phyloP scores from a whole-genome alignment of 2,888 invertebrate genomes.

The Nomada fucata region DNA sequence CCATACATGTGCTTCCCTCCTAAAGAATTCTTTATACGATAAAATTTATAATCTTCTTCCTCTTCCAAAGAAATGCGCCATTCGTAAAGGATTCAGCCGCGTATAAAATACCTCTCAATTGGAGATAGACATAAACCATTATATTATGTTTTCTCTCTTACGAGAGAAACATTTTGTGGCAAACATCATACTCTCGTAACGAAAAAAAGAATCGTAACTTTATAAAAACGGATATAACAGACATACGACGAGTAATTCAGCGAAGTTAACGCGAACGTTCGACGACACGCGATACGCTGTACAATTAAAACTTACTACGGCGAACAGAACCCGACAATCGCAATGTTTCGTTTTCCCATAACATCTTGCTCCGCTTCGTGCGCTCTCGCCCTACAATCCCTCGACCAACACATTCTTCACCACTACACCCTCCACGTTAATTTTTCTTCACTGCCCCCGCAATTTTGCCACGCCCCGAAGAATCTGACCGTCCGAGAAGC shows the following conservation, averaged over 20 bases:
- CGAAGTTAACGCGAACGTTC: too few species aligned
- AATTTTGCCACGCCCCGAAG: constrained; percentile 19
- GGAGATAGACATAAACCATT: too few species aligned
- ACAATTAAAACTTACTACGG: too few species aligned
- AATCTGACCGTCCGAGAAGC: constrained; percentile 39
- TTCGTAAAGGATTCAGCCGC: too few species aligned
- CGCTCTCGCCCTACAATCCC: not conserved
- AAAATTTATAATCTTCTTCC: not conserved
- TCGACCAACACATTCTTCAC: not conserved
- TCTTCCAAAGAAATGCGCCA: not conserved
- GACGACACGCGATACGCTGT: too few species aligned
- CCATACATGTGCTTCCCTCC: not conserved
- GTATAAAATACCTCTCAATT: too few species aligned
- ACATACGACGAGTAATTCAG: too few species aligned
- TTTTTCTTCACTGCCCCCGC: not conserved
- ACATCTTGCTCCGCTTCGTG: not conserved
- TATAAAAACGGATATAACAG: too few species aligned
- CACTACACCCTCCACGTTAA: not conserved
- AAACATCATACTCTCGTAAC: too few species aligned
- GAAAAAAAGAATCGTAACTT: too few species aligned
- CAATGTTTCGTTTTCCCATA: not conserved
- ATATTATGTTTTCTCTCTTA: too few species aligned
- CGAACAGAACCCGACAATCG: not conserved
- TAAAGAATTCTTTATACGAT: not conserved
- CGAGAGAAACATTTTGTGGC: too few species aligned